These are phyloP conservation scores for Sturnira hondurensis DNA, from an alignment of 2,113 vertebrate genomes.

Conservation along the genomic window DNA sequence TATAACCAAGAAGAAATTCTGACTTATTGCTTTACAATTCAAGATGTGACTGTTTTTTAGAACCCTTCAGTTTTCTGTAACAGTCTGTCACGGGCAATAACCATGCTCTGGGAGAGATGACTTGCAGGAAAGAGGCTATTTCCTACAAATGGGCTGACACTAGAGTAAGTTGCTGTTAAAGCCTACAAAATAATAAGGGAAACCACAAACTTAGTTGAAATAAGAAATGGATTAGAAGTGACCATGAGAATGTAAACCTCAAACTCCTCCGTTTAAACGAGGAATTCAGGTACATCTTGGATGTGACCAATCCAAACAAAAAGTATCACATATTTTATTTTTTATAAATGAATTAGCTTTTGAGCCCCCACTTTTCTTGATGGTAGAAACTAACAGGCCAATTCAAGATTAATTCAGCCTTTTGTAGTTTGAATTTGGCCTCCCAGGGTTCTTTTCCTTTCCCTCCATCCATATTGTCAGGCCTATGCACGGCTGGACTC, in stretches of 20 bases:
- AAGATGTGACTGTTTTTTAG: background rate
- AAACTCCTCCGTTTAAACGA: background rate
- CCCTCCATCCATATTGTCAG: background rate
- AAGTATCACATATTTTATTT: background rate
- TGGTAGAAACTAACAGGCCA: background rate
- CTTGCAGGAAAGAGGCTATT: background rate
- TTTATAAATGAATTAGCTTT: background rate
- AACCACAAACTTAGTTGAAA: background rate
- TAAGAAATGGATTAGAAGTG: background rate
- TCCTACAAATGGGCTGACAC: background rate
- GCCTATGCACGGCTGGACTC: background rate
- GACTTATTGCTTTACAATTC: background rate
- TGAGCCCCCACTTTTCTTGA: background rate
- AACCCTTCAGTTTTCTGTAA: background rate
- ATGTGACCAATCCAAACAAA: background rate
- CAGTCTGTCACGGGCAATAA: background rate
- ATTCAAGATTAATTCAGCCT: background rate
- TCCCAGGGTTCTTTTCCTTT: background rate
- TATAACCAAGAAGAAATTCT: background rate
- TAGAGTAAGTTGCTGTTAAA: background rate
- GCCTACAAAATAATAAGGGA: background rate
- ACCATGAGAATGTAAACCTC: background rate
- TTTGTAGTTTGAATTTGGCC: background rate
- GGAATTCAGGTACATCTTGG: background rate
- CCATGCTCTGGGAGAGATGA: background rate